These are phyloP conservation scores for Sebastes kiyomatsui DNA, from an alignment of 2,797 vertebrate genomes.

Conservation along the genomic window DNA sequence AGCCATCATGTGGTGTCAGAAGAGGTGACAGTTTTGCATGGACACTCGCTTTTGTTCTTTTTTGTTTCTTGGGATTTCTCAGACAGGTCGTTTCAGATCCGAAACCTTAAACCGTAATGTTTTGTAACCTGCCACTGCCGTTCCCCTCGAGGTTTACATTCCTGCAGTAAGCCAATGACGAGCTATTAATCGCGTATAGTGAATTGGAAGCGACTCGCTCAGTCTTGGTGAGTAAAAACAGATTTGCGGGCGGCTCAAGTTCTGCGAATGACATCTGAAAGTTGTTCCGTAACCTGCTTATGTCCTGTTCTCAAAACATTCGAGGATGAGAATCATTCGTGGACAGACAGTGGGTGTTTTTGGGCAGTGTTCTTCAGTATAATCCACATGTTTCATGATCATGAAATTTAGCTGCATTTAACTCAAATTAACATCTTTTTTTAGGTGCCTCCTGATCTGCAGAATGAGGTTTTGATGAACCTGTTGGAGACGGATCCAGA, in stretches of 20 bases:
- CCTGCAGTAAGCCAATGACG: constrained; percentile 56
- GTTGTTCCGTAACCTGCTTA: constrained; percentile 46
- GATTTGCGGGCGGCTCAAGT: constrained; percentile 22
- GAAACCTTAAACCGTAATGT: constrained; percentile 52
- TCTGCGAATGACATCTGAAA: constrained; percentile 32
- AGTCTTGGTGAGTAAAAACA: constrained; percentile 31
- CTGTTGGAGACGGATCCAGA: constrained; percentile 94
- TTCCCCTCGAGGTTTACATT: constrained; percentile 54
- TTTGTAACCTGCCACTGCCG: constrained; percentile 49
- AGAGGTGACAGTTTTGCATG: constrained; percentile 26
- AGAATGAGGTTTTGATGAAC: constrained; percentile 95
- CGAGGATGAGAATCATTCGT: not conserved
- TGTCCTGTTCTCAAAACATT: constrained; percentile 3
- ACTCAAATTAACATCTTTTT: not conserved
- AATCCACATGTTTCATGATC: constrained; percentile 4
- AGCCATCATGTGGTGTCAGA: not conserved
- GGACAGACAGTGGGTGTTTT: not conserved
- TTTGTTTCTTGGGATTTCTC: not conserved
- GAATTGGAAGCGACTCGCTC: constrained; percentile 25
- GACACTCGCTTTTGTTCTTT: constrained; percentile 39
- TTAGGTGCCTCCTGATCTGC: constrained; percentile 93
- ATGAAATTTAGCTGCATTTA: not conserved
- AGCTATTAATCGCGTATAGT: constrained; percentile 47
- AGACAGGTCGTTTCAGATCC: constrained; percentile 56
- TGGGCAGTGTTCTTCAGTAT: not conserved